These are phyloP conservation scores for Agelastica alni DNA, from an alignment of 2,888 invertebrate genomes.

Conservation along the genomic window DNA sequence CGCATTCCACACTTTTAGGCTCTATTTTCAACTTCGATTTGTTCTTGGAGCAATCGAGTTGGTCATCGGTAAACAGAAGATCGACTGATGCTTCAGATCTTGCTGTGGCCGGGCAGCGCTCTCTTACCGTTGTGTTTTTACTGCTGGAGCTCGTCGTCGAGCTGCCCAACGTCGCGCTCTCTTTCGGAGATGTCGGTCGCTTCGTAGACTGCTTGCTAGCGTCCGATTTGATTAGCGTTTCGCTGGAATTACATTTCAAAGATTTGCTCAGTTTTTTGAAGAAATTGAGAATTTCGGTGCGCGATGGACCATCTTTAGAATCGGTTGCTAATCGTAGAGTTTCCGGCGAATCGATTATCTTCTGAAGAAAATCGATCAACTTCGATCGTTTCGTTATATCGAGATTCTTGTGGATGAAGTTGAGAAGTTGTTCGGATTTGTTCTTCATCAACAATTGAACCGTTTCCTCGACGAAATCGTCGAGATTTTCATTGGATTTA, in stretches of 20 bases:
- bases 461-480: constrained; percentile 1
- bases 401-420: background rate
- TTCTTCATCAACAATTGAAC: background rate
- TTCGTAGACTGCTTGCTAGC: constrained; percentile 3
- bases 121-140: constrained; percentile 8
- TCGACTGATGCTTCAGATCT: constrained; percentile 15
- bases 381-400: background rate
- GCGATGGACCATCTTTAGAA: background rate
- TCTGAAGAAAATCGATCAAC: background rate
- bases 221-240: background rate
- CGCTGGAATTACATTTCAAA: background rate
- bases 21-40: too few relatives aligned
- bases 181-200: background rate
- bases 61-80: constrained; percentile 15
- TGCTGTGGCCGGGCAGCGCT: constrained; percentile 25
- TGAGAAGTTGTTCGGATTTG: background rate
- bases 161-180: background rate
- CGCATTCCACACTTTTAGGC: background rate
- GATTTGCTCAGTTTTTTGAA: background rate
- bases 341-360: background rate
- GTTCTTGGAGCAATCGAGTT: too few relatives aligned
- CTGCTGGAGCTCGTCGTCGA: background rate
- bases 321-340: background rate
- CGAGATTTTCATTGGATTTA: background rate
- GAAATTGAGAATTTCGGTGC: background rate